Conservation (phyloP, 2,797 vertebrate species). For the Pelochelys cantorii region DNA sequence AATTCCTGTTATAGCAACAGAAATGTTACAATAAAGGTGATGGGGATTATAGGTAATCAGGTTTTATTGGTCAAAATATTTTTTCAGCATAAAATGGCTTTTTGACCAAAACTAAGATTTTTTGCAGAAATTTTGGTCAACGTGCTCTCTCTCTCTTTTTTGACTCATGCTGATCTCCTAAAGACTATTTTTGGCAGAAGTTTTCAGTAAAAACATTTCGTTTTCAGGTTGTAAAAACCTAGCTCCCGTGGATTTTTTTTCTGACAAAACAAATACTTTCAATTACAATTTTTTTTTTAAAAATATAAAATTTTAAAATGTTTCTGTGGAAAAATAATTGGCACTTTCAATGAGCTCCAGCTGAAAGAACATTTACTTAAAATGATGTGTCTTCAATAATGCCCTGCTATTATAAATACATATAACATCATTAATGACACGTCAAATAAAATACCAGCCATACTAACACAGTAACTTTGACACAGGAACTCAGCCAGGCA, state of each 20-base stretch:
- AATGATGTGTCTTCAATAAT: too few species aligned
- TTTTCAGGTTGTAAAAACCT: constrained; percentile 21
- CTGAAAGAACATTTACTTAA: neutral
- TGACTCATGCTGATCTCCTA: neutral
- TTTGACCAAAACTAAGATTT: neutral
- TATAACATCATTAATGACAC: too few species aligned
- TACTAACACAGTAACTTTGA: neutral
- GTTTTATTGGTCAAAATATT: neutral
- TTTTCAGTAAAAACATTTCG: constrained; percentile 3
- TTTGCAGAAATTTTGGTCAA: constrained; percentile 1
- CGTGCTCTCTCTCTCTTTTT: neutral
- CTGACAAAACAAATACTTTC: neutral
- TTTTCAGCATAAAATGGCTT: neutral
- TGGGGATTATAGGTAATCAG: neutral
- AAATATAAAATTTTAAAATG: neutral
- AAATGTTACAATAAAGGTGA: neutral
- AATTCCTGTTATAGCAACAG: neutral
- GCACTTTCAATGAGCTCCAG: neutral
- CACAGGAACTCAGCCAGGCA: neutral
- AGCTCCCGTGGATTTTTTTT: neutral
- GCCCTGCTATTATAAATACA: too few species aligned
- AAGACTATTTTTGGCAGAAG: neutral
- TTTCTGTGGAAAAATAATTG: neutral
- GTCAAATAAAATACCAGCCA: constrained; percentile 4
- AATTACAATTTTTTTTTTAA: neutral